Evolutionary conservation across 2,797 vertebrate genomes (phyloP), one percentile per base, ranked within the genome.

Genomic region (Oophaga sylvatica): DNA sequence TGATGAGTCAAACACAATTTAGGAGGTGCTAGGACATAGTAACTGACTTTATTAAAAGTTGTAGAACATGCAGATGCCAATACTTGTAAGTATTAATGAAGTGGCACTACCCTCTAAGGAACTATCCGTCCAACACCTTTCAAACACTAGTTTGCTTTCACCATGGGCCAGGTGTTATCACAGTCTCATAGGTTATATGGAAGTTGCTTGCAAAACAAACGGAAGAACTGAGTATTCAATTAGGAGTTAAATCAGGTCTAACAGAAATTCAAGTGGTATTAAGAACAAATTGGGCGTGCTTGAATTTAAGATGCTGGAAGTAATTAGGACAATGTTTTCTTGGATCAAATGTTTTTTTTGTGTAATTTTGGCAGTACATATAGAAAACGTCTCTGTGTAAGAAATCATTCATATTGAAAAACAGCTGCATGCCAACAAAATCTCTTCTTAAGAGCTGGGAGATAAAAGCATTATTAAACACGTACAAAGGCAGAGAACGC

Each of bases 371-470:
- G 92, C 93, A 93, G 93, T 91, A 93, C 92, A 94, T 91, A 93
- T 94, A 94, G 93, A 94, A 94, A 95, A 94, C 93, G 92, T 93
- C 92, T 88, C 89, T 87, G 87, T 91, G 88, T 88, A 89, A 93
- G 91, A 93, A 84, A 91, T 88, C 90, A 92, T 13, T 6, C 81
- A 73, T 85, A 60, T 92, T 48, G 89, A 92, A 92, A 91, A 92
- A 93, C 90, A 91, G 92, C 92, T 92, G 91, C 91, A 91, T 92
- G 93, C 92, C 93, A 93, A 91, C 92, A 93, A 82, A 95, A 94
- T 93, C 92, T 93, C 90, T 91, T 19, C 93, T 92, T 90, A 89
- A 92, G 85, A 41, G 92, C 90, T 83, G 91, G 93, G 92, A 91
- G 92, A 91, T 89, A 87, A 88, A 91, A 91, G 87, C 91, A 90